Evolutionary conservation across 2,113 vertebrate genomes (phyloP), one percentile per base, ranked within the genome.

Genomic region (Petromus typicus): DNA sequence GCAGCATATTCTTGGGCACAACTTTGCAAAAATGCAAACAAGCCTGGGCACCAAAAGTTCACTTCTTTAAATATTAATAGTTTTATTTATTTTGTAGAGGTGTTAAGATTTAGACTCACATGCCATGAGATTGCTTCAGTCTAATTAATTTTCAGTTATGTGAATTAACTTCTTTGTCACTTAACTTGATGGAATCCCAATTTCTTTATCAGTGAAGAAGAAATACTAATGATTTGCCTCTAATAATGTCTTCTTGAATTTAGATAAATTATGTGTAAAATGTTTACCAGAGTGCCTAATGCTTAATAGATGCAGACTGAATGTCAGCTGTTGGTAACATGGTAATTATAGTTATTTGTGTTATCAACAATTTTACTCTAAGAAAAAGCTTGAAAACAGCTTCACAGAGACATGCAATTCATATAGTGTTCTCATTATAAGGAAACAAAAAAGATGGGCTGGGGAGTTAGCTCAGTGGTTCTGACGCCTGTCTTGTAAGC

Each of bases 371-470:
- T 25, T 95, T n/a, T 75, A 9, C 2, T 89, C 14, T 40, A 89
- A 95, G 64, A 64, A 80, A 64, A 71, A 16, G 3, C 66, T 54
- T 92, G 23, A n/a, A 79, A 83, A 69, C 32, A 66, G 1, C 32
- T 59, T 78, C 40, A 57, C 85, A 89, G 48, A 25, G 51, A 27
- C 23, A 83, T 69, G 17, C 4, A 93, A 51, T 63, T 63, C 27
- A 86, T 23, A 63, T 76, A 59, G 93, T n/a, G 16, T 48, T n/a
- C 20, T 82, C 37, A 88, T 84, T 90, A 85, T 14, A 95, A 95
- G 34, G 13, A 56, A 63, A 3, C 14, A 4, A 85, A 84, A 83
- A 81, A 30, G 16, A 64, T 66, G 66, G n/a, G n/a, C n/a, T n/a
- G n/a, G n/a, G n/a, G n/a, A n/a, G n/a, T n/a, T n/a, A n/a, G n/a